Evolutionary conservation across 2,797 vertebrate species (phyloP), one percentile per base, ranked within the genome.

Genomic region (Orientallactaga sibirica): DNA sequence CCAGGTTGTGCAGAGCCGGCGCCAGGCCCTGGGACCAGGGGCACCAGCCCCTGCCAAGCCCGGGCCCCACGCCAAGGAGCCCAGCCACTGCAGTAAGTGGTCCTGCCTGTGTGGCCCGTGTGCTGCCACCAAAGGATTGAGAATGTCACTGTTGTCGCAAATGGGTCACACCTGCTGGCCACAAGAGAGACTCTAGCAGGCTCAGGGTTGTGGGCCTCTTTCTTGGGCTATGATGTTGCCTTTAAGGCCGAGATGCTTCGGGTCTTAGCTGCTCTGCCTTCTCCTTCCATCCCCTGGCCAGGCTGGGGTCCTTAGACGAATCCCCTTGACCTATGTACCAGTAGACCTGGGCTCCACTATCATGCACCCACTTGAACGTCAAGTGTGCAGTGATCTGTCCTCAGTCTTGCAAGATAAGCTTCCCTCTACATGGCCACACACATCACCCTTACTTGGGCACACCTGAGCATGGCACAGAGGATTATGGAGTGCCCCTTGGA

Each of bases 1-100:
- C 98, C 99, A 99, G 98, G 99, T 98, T 18, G 97, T 99, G 96
- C 98, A 99, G 98, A 98, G 95, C 96, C 96, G 98, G 71, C 97
- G 97, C 87, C 98, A 97, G 58, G 97, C 97, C 92, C 92, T 93
- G 12, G 98, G 97, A 90, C 98, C 95, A 0, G 94, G 95, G 62
- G 48, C 66, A n/a, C 92, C 97, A 79, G 12, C 85, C 37, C 75
- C 93, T 0, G 18, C 91, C 85, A 92, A 98, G 97, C 97, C 97
- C 27, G 83, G 95, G 92, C 2, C 3, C 37, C 96, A 64, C 3
- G 81, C 96, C 95, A 98, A 98, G 92, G 98, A 96, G 55, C 97
- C 97, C 88, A 96, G 96, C 89, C 98, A 61, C 93, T 95, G 98
- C 90, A 97, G 98, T 99, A 98, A 98, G 98, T 97, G 71, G 3